phyloP scores from a whole-genome alignment of 2,888 invertebrate genomes.

The Poecilus cupreus region DNA sequence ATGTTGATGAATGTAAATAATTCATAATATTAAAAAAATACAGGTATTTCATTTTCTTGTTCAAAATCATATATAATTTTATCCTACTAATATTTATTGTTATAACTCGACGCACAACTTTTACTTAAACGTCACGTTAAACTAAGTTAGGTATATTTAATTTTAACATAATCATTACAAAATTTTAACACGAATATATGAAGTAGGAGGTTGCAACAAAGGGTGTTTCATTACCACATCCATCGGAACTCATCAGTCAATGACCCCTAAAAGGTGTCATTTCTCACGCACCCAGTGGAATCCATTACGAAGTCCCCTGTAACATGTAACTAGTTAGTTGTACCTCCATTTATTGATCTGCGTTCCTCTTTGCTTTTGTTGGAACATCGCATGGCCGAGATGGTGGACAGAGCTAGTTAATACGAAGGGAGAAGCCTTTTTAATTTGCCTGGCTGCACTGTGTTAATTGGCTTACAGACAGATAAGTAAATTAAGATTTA shows the following conservation, averaged over 20 bases:
- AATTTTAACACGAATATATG: too few relatives aligned
- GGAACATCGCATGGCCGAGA: not conserved
- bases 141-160: too few relatives aligned
- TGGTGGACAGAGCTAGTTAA: not conserved
- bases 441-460: not conserved
- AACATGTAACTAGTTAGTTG: not conserved
- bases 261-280: not conserved
- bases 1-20: too few relatives aligned
- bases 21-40: too few relatives aligned
- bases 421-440: conserved; percentile 28
- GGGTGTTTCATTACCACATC: conserved; percentile 1
- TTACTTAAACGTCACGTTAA: too few relatives aligned
- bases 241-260: conserved; percentile 6
- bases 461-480: conserved; percentile 24
- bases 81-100: too few relatives aligned
- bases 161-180: too few relatives aligned
- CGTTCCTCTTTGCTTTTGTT: not conserved
- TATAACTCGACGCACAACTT: too few relatives aligned
- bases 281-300: not conserved
- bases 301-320: not conserved
- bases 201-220: not conserved
- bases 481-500: conserved; percentile 21
- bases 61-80: too few relatives aligned
- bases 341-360: not conserved
- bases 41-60: too few relatives aligned